phyloP scores from a whole-genome alignment of 2,797 vertebrate species.

The Gila robusta region DNA sequence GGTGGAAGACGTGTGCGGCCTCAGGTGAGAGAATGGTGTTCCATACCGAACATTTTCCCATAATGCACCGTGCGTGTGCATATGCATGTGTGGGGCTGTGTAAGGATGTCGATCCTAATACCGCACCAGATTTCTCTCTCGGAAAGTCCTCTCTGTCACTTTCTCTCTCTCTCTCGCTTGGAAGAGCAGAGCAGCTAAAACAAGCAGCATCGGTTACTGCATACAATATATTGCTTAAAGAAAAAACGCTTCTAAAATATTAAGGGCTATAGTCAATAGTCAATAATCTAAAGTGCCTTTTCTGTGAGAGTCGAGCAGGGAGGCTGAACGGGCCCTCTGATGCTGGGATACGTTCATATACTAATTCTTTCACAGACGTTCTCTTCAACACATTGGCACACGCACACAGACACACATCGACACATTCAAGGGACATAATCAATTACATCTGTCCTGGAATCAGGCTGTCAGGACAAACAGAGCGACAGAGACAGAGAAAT shows the following conservation, averaged over 20 bases:
- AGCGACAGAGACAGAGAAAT: slow-evolving; percentile 47
- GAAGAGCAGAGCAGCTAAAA: slow-evolving; percentile 51
- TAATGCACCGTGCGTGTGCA: slow-evolving; percentile 48
- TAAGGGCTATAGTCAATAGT: slow-evolving; percentile 38
- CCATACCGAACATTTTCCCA: slow-evolving; percentile 21
- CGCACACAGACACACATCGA: slow-evolving; percentile 35
- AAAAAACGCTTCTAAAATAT: slow-evolving; percentile 57
- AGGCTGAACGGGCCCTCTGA: slow-evolving; percentile 40
- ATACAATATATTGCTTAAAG: slow-evolving; percentile 60
- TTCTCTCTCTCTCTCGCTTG: slow-evolving; percentile 16
- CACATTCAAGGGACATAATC: slow-evolving; percentile 20
- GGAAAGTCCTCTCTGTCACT: not conserved
- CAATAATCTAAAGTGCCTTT: slow-evolving; percentile 44
- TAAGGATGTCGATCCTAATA: slow-evolving; percentile 12
- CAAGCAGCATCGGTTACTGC: slow-evolving; percentile 37
- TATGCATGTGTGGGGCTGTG: slow-evolving; percentile 46
- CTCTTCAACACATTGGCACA: slow-evolving; percentile 51
- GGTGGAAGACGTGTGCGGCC: slow-evolving; percentile 40
- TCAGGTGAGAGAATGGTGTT: slow-evolving; percentile 34
- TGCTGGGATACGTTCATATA: slow-evolving; percentile 26
- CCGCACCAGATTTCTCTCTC: slow-evolving; percentile 25
- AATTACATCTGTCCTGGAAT: slow-evolving; percentile 28
- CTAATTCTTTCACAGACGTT: slow-evolving; percentile 5
- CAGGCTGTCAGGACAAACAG: slow-evolving; percentile 43
- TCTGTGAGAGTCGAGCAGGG: slow-evolving; percentile 41